Conservation (phyloP, 2,888 invertebrate genomes). For the Thecocarcelia acutangulata region DNA sequence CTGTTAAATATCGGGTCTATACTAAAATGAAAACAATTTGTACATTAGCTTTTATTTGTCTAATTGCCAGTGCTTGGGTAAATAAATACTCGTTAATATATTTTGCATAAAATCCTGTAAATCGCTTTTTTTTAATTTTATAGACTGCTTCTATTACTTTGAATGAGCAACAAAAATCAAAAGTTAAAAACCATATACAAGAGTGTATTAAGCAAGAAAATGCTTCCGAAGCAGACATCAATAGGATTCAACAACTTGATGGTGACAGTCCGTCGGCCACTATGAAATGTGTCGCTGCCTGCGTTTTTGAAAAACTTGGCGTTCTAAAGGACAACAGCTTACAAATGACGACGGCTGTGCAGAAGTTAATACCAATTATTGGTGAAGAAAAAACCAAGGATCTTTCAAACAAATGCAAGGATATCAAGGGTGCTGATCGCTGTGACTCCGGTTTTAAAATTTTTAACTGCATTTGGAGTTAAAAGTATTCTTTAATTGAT, state of each 20-base stretch:
- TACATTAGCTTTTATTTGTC: constrained; percentile 72
- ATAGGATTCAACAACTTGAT: constrained; percentile 72
- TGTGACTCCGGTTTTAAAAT: constrained; percentile 76
- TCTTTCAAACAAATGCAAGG: constrained; percentile 51
- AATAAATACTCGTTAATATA: neutral
- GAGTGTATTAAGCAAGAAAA: constrained; percentile 72
- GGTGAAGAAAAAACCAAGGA: constrained; percentile 74
- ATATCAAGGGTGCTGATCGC: constrained; percentile 72
- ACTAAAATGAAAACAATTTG: constrained; percentile 72
- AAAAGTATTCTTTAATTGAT: too few relatives aligned
- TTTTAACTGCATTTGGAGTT: constrained; percentile 71
- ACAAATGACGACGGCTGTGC: constrained; percentile 70
- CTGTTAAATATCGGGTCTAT: too few relatives aligned
- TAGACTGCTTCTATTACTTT: constrained; percentile 56
- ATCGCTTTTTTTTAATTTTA: neutral
- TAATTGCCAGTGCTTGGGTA: constrained; percentile 18
- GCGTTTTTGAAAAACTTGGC: constrained; percentile 77
- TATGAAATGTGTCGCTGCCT: constrained; percentile 77
- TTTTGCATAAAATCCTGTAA: too few relatives aligned
- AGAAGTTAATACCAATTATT: constrained; percentile 71
- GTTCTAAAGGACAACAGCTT: constrained; percentile 75
- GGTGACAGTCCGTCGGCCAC: constrained; percentile 70
- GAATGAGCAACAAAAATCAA: constrained; percentile 19
- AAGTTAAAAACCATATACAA: constrained; percentile 53
- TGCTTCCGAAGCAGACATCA: constrained; percentile 71